These are phyloP conservation scores for Aplodontia rufa DNA, from an alignment of 2,113 vertebrate genomes.

Conservation along the genomic window DNA sequence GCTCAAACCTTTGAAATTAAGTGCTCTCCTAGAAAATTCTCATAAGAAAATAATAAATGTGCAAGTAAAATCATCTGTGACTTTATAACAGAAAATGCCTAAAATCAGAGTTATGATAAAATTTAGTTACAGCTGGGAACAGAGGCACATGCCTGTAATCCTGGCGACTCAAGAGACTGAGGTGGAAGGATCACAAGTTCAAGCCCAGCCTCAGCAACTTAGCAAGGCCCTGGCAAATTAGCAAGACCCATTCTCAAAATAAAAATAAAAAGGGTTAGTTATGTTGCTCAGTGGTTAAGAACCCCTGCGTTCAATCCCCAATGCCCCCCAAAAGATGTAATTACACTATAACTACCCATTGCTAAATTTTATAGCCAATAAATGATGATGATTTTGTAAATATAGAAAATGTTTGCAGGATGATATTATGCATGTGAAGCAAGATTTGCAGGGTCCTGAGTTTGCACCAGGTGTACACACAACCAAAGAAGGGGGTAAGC, in stretches of 20 bases:
- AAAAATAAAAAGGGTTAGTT: no score
- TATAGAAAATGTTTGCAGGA: not conserved
- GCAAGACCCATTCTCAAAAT: no score
- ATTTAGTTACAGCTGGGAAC: not conserved
- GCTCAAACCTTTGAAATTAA: not conserved
- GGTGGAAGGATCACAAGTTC: no score
- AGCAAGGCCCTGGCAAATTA: no score
- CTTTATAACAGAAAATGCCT: not conserved
- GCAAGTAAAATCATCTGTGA: not conserved
- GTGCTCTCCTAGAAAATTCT: not conserved
- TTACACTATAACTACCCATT: not conserved
- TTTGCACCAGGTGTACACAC: not conserved
- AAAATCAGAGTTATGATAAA: not conserved
- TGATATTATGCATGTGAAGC: not conserved
- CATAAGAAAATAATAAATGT: not conserved
- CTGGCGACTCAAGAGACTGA: no score
- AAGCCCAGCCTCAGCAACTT: no score
- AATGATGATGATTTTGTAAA: not conserved
- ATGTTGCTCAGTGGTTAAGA: no score
- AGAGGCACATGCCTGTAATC: no score
- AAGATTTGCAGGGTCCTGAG: not conserved
- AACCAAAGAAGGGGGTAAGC: not conserved
- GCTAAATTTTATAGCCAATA: not conserved
- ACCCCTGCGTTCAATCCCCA: no score
- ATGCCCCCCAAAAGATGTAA: not conserved